Evolutionary conservation across 2,113 vertebrate genomes (phyloP), one percentile per base, ranked within the genome.

Genomic region (Apodemus sylvaticus): DNA sequence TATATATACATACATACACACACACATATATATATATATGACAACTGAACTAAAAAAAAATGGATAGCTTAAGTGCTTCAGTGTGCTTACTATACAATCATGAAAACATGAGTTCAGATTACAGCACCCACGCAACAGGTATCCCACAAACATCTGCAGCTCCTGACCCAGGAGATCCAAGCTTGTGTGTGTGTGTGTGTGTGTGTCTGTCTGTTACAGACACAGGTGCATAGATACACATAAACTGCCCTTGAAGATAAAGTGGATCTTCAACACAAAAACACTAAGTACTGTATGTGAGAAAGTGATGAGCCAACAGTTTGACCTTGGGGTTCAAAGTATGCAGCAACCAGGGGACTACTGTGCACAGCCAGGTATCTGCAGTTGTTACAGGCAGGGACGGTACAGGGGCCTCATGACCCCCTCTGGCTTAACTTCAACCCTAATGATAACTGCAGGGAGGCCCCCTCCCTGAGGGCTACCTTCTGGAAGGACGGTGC

Each of bases 331-430:
- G 76, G 17, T 34, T 34, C 60, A 73, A 29, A 13, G 31, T 0
- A 10, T 1, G 6, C 0, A 0, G 90, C 45, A 14, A 70, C 45
- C 36, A 1, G 79, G 42, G 20, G 17, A 24, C 64, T 58, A 17
- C 82, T 2, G 3, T 48, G 53, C 0, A 7, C 31, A 22, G 24
- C 0, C 22, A 85, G 48, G 31, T 12, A 22, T 62, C 58, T 10
- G 11, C 5, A 36, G 31, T 11, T 42, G 42, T 68, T n/a, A 77
- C 45, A 42, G 71, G 45, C 13, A 78, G 34, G 42, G 26, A 58
- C 58, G 14, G 68, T 20, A 8, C 73, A 4, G 5, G 17, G 55
- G 24, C 55, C 76, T 16, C 3, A 26, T 1, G 3, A 31, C 29
- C 22, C 20, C 4, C 13, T 42, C 42, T 29, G 3, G 17, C 3